Base-by-base conservation (phyloP, 37 sponge, comb jelly and placozoan genomes). In the Crambe crambe region DNA sequence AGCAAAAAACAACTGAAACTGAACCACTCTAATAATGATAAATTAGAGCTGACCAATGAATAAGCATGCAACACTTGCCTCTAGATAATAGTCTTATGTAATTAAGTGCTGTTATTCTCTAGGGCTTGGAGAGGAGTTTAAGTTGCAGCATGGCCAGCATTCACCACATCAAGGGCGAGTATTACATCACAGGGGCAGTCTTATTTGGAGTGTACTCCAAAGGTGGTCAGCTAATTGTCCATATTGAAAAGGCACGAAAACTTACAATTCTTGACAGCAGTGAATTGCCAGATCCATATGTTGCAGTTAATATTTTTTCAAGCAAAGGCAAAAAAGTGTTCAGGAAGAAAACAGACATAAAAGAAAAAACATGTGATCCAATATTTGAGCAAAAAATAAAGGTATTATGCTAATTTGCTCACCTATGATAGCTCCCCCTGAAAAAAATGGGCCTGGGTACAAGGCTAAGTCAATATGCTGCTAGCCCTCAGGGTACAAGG, bases 151-250 rank as follows among this genome's bases (percentile, higher is more conserved):
- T 74, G 56, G 26, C 69, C 20, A 86, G 87, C 37, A 68, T 80
- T 25, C 80, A 86, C 81, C 74, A 76, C 68, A 73, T 73, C 2
- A 82, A 88, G 67, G 84, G 89, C 30, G 75, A 89, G 68, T 89
- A 89, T 61, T 44, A 57, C 73, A 89, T 89, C 75, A 78, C 84
- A 37, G 89, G 89, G 37, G 84, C 78, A 64, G 76, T 89, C 37
- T 60, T 65, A 58, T 59, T 89, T 37, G 84, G 89, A 8, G 80
- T 89, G 70, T 35, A 41, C 62, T 74, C 73, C 70, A 79, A 51
- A 25, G 65, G 61, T 21, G 77, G 73, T 1, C 65, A 44, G 63
- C 73, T 90, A 26, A n/a, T 76, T 54, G 65, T 85, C 2, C 76
- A 72, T 70, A 81, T 90, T 32, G 44, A 36, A 3, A 60, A 42